Evolutionary conservation across 2,113 vertebrate genomes (phyloP).

Genomic region (Pelvicachromis taeniatus): DNA sequence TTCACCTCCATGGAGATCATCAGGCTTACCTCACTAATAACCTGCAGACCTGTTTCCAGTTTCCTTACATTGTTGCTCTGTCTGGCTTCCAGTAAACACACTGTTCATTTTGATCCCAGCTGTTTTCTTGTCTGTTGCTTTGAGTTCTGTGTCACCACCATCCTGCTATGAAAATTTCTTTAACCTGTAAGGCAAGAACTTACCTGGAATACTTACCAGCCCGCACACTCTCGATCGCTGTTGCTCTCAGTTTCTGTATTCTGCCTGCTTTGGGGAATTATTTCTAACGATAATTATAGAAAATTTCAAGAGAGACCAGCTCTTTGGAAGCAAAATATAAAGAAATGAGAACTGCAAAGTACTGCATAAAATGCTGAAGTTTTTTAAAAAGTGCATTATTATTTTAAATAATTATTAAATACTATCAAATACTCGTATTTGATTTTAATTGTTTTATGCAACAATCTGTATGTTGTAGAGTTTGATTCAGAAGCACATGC

Average conservation of each 20-base stretch:
- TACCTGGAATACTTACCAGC: background rate
- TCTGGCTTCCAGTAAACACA: background rate
- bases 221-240: background rate
- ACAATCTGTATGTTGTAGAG: background rate
- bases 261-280: background rate
- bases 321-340: background rate
- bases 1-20: background rate
- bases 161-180: too few species aligned
- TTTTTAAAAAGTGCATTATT: background rate
- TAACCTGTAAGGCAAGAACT: too few species aligned
- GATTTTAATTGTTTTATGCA: background rate
- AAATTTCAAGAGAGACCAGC: too few species aligned
- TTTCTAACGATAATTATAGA: background rate
- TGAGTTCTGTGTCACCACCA: too few species aligned
- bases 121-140: too few species aligned
- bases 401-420: background rate
- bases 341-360: accelerated
- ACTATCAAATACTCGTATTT: background rate
- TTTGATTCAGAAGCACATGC: background rate
- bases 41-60: background rate
- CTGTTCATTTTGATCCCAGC: too few species aligned
- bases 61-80: background rate
- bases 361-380: background rate
- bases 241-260: background rate
- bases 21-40: background rate